Percentiles rank a stretch among this genome's conserved stretches.
Conservation (phyloP, 2,113 vertebrate genomes). For the sheep (Ovis aries) region ARS-UI_Ramb_v3.0 NC_056060.1:84432501-84433000, state of each 20-base stretch:
- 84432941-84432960: not conserved
- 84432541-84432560: not conserved
- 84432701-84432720: not conserved
- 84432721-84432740: not conserved
- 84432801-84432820: not conserved
- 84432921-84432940: not conserved
- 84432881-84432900: not conserved
- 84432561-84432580: not conserved
- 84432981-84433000: not conserved
- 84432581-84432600: not conserved
- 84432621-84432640: not conserved
- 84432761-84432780: not conserved
- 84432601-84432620: not conserved
- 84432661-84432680: not conserved
- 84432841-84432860: not conserved
- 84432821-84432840: not conserved
- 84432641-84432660: not conserved
- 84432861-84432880: not conserved
- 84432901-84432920: not conserved
- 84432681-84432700: not conserved
- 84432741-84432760: not conserved
- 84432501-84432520: not conserved
- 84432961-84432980: not conserved
- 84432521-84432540: not conserved
- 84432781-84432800: not conserved